Evolutionary conservation across 1,140 invertebrate species (phyloP), one percentile per base, ranked within the genome.

Genomic region (Elymnias hypermnestra): DNA sequence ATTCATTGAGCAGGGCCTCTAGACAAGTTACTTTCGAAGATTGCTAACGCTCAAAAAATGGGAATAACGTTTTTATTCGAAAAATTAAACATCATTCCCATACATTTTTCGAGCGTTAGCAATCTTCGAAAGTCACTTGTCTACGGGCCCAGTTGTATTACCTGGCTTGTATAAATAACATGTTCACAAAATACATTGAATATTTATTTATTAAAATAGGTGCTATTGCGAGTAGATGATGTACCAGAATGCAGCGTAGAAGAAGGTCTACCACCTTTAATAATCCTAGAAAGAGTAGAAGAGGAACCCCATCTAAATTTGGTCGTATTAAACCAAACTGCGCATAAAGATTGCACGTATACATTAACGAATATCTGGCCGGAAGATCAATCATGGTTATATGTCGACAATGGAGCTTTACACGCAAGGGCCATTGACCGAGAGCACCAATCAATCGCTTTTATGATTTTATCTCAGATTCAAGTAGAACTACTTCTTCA

Each of bases 401-500:
- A 77, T 25, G 69, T 83, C 0, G 69, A 83, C 26, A 53, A 66
- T 4, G 58, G 43, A 15, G 78, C 76, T 0, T 48, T 82, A 21
- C 76, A 78, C 40, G 49, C 78, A 0, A 41, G 3, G 39, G 25
- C 61, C 6, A 84, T 86, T 23, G 76, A 86, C 40, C 77, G 86
- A 65, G 86, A 87, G 53, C 43, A 87, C 39, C 49, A 63, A 33
- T 77, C 71, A n/a, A 86, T 87, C 33, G 83, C 86, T 0, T 82
- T 75, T 40, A 85, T 87, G 79, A 51, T 72, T 12, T 38, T 83
- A 21, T 87, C 86, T 5, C 86, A 87, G 64, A 55, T 86, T 43
- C 77, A 86, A 70, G 65, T 86, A 0, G 81, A 86, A 47, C 51
- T 87, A 12, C 57, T 51, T 7, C 46, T 85, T 25, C 28, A 62